These are phyloP conservation scores for Drosophila bifasciata DNA, from an alignment of 1,140 invertebrate species.

Conservation along the genomic window DNA sequence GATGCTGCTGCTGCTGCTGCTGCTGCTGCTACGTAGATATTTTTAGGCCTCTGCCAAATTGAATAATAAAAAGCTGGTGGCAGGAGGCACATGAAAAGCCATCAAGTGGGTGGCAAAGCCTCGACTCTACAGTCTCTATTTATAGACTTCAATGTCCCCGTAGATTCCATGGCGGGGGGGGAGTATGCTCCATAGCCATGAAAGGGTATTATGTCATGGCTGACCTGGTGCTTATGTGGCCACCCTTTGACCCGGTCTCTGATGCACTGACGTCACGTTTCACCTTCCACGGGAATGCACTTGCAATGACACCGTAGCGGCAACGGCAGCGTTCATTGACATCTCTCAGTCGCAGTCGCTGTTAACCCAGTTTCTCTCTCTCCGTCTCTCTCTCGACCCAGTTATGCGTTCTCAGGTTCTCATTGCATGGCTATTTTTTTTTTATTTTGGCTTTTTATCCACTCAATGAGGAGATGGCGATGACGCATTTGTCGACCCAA, in stretches of 20 bases:
- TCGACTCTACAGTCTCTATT: conserved; percentile 35
- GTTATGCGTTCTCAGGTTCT: conserved; percentile 58
- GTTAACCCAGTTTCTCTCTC: conserved; percentile 70
- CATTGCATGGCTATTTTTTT: conserved; percentile 56
- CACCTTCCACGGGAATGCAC: conserved; percentile 77
- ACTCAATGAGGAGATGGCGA: conserved; percentile 31
- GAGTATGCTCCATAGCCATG: conserved; percentile 34
- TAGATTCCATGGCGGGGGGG: not conserved
- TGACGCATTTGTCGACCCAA: conserved; percentile 73
- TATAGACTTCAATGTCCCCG: conserved; percentile 63
- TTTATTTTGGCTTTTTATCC: conserved; percentile 52
- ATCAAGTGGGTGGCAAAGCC: conserved; percentile 7
- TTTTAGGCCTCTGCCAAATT: conserved; percentile 47
- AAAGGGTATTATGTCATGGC: conserved; percentile 79
- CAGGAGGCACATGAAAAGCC: conserved; percentile 22
- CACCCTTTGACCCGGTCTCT: conserved; percentile 33
- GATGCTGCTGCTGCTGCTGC: conserved; percentile 13
- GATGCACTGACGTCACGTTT: conserved; percentile 70
- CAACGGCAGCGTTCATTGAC: conserved; percentile 63
- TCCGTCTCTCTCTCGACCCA: conserved; percentile 24
- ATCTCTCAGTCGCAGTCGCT: conserved; percentile 25
- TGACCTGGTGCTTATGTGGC: conserved; percentile 52
- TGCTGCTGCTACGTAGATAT: conserved; percentile 29
- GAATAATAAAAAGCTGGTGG: conserved; percentile 35
- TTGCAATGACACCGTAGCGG: conserved; percentile 7